These are phyloP conservation scores for Chrysocyon brachyurus DNA, from an alignment of 2,797 vertebrate genomes.

Conservation along the genomic window DNA sequence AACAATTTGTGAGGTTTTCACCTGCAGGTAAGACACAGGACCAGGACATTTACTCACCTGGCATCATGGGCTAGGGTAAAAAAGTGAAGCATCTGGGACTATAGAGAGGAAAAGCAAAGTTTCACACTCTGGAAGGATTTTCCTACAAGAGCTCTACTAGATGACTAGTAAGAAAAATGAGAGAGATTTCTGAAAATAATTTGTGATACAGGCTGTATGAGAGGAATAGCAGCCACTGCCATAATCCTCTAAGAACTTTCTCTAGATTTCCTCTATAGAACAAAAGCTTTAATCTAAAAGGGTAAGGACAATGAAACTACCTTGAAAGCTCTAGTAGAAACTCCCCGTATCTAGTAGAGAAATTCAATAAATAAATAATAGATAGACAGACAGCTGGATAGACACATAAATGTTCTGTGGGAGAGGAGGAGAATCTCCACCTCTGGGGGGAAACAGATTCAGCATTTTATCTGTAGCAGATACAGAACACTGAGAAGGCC, in stretches of 20 bases:
- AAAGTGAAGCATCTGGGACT: neutral
- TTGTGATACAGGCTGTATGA: neutral
- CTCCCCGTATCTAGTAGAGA: neutral
- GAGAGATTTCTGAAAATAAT: neutral
- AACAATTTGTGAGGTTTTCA: neutral
- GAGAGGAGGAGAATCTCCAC: neutral
- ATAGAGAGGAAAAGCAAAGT: accelerated
- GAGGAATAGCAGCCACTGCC: neutral
- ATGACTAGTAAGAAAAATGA: neutral
- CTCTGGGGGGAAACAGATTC: neutral
- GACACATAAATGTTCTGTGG: neutral
- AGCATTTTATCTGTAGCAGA: neutral
- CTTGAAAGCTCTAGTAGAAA: neutral
- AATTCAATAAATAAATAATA: neutral
- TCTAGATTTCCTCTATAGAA: neutral
- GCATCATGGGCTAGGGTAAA: too few relatives aligned
- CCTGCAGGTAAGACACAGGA: neutral
- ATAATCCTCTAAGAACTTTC: neutral
- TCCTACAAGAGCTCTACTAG: neutral
- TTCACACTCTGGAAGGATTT: neutral
- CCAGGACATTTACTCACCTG: neutral
- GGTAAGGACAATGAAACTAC: neutral
- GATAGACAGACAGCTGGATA: neutral
- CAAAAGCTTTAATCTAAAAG: neutral
- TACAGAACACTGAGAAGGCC: neutral